Evolutionary conservation across 2,113 vertebrate species (phyloP).

Genomic region (Myotis yumanensis): DNA sequence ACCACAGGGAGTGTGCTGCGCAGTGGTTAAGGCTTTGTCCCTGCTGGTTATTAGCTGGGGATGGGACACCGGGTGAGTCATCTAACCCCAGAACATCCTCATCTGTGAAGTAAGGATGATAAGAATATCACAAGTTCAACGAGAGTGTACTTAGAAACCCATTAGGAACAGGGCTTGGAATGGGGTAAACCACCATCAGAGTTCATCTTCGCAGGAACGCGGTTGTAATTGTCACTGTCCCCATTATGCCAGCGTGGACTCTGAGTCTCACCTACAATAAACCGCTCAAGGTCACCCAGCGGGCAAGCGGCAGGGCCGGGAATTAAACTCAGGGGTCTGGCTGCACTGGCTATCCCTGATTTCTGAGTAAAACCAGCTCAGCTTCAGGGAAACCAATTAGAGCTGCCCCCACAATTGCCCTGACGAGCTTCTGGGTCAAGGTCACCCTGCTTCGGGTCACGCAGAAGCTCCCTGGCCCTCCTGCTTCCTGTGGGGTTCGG

Average conservation of each 20-base stretch:
- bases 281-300: background rate
- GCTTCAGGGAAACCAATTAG: background rate
- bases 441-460: background rate
- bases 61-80: accelerated
- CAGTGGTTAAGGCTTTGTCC: background rate
- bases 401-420: background rate
- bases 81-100: background rate
- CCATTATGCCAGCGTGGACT: background rate
- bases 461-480: background rate
- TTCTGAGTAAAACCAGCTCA: background rate
- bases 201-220: background rate
- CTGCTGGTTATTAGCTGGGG: background rate
- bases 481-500: background rate
- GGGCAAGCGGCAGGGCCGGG: background rate
- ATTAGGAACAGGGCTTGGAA: background rate
- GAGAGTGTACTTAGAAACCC: background rate
- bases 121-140: background rate
- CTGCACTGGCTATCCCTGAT: background rate
- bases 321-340: background rate
- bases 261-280: background rate
- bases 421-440: background rate
- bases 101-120: background rate
- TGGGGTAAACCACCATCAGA: background rate
- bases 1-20: background rate
- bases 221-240: background rate